Base-by-base conservation (phyloP, 2,797 vertebrate species). In the Alca torda region DNA sequence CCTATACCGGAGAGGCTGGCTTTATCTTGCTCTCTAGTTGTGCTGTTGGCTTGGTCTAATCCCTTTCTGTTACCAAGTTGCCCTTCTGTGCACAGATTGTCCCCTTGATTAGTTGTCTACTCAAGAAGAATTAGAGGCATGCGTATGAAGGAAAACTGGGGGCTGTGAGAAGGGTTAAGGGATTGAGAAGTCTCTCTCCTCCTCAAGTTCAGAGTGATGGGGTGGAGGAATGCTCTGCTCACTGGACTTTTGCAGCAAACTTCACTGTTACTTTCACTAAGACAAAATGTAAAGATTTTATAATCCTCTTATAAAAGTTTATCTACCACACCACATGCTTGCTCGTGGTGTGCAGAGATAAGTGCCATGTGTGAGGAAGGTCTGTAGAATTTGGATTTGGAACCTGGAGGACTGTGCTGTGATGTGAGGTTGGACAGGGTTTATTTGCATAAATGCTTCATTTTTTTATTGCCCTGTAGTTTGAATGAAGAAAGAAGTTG, bases 221-320 rank as follows among this genome's bases (percentile, higher is more conserved):
- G 82, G 43, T 60, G 31, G 61, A 65, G 53, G 65, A 43, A 72
- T 16, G 21, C 15, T 84, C 63, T 76, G 88, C 78, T 94, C 75
- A 48, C 65, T 91, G 74, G 90, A 93, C 84, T 87, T 84, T 89
- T 86, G 51, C 64, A 91, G 31, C 37, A 93, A 94, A 77, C 59
- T 94, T 95, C 63, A 48, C 65, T 87, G 45, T 84, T 87, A 80
- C 79, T 97, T 97, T 92, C 75, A 75, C 64, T 77, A 74, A 97
- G 84, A 96, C 76, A 97, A 97, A 97, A 95, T 96, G 68, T 87
- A 85, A 97, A 93, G 89, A 67, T 96, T 96, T 96, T 77, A 50
- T 97, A 97, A 97, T 97, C 94, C 90, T 97, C 93, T 97, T 97
- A 97, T 10, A 76, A 67, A 96, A 93, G 46, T 97, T 97, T 96